Evolutionary conservation across 2,797 vertebrate species (phyloP).

Genomic region (Astyanax mexicanus): DNA sequence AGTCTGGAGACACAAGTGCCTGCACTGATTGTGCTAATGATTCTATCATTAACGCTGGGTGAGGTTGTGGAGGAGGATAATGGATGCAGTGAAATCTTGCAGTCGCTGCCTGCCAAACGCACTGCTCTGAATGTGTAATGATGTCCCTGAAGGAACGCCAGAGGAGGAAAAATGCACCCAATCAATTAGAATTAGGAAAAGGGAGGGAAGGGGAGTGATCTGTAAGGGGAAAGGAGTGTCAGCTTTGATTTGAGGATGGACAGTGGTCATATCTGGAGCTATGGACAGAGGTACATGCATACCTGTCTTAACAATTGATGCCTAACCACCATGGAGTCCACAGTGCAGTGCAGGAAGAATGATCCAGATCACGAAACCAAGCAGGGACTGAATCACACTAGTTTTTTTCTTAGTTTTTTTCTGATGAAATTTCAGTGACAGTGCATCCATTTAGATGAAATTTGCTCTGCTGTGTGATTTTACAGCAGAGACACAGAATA

Average conservation of each 20-base stretch:
- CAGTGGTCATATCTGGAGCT: constrained; percentile 9
- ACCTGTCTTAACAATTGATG: background rate
- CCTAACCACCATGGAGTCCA: background rate
- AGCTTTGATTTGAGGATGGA: constrained; percentile 11
- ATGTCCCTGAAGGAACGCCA: constrained; percentile 40
- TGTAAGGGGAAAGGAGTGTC: constrained; percentile 5
- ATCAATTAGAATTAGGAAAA: constrained; percentile 12
- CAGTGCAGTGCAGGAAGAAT: background rate
- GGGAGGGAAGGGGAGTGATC: background rate
- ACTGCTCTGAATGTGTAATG: constrained; percentile 30
- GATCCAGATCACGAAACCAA: background rate
- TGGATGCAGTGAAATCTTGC: constrained; percentile 46
- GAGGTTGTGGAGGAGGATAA: constrained; percentile 43
- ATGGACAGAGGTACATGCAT: background rate
- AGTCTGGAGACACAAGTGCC: constrained; percentile 18
- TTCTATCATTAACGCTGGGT: constrained; percentile 39
- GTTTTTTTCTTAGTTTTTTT: no score
- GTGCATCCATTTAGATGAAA: no score
- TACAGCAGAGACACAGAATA: no score
- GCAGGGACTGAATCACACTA: background rate
- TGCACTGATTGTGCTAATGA: constrained; percentile 41
- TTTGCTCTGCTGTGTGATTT: no score
- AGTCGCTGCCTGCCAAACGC: constrained; percentile 40
- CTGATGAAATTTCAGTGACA: no score
- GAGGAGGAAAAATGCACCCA: constrained; percentile 37